phyloP scores from a whole-genome alignment of 2,113 vertebrate genomes.

The Anas platyrhynchos region DNA sequence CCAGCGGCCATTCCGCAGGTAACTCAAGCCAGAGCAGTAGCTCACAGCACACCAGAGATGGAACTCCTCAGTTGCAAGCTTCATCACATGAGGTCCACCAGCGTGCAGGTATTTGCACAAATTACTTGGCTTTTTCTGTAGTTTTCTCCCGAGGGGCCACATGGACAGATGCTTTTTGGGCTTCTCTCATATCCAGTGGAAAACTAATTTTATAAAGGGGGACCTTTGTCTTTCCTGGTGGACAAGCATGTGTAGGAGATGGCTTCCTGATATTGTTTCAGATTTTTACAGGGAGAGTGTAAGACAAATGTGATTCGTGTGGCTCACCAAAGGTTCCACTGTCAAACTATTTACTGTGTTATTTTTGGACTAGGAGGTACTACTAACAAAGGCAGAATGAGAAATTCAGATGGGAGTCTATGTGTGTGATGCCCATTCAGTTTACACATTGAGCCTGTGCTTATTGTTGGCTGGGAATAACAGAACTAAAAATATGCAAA shows the following conservation, averaged over 20 bases:
- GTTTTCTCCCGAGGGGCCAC: neutral
- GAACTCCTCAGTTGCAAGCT: slow-evolving; percentile 73
- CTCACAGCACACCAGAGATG: slow-evolving; percentile 79
- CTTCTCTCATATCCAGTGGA: neutral
- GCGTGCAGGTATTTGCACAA: slow-evolving; percentile 67
- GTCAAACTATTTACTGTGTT: neutral
- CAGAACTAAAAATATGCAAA: neutral
- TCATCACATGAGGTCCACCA: slow-evolving; percentile 76
- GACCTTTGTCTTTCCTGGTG: neutral
- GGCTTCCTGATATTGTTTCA: neutral
- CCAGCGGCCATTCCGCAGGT: slow-evolving; percentile 77
- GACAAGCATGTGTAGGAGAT: neutral
- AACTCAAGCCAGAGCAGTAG: slow-evolving; percentile 87
- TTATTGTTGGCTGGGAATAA: neutral
- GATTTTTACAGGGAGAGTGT: neutral
- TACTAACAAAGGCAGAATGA: neutral
- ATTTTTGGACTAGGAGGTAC: neutral
- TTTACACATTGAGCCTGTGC: neutral
- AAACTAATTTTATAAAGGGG: neutral
- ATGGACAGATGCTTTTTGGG: neutral
- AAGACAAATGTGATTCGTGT: neutral
- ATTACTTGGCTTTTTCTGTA: neutral
- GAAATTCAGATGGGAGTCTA: neutral
- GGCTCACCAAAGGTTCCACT: neutral
- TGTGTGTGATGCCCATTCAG: fast-evolving